Percentiles rank a stretch among this genome's conserved stretches.
These are phyloP conservation scores for Brachionichthys hirsutus DNA, from an alignment of 2,113 vertebrate species.

Conservation along the genomic window DNA sequence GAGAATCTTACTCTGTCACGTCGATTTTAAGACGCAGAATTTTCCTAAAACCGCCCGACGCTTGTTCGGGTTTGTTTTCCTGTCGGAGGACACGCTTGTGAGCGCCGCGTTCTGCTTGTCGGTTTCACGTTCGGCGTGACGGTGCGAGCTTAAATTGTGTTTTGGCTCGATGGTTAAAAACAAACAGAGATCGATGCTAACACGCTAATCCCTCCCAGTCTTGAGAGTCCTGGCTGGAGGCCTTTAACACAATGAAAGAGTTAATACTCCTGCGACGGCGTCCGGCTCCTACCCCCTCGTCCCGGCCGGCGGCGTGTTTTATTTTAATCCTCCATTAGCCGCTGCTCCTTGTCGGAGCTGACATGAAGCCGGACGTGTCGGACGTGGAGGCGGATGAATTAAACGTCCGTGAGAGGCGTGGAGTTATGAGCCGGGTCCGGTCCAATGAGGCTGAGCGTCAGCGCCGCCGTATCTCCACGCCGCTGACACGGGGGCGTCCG, in stretches of 20 bases:
- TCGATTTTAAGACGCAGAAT: no score
- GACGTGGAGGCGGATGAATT: constrained; percentile 48
- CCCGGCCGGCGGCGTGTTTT: constrained; percentile 28
- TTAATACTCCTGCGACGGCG: constrained; percentile 4
- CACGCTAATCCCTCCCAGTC: no score
- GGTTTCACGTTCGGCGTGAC: no score
- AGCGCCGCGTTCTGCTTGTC: no score
- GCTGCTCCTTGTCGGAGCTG: constrained; percentile 50
- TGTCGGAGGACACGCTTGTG: no score
- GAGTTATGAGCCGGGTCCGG: constrained; percentile 44
- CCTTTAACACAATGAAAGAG: constrained; percentile 10
- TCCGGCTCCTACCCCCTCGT: not conserved
- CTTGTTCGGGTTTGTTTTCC: no score
- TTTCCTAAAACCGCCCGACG: no score
- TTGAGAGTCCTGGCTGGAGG: not conserved
- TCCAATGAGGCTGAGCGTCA: constrained; percentile 47
- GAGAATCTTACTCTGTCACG: no score
- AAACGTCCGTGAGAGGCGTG: constrained; percentile 47
- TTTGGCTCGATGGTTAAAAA: no score
- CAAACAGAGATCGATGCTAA: no score
- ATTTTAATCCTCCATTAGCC: constrained; percentile 54
- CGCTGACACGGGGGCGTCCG: constrained; percentile 15
- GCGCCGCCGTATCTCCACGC: constrained; percentile 15
- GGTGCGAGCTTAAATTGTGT: no score
- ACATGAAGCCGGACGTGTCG: constrained; percentile 45